Evolutionary conservation across 2,797 vertebrate species (phyloP).

Genomic region (Oreortyx pictus): DNA sequence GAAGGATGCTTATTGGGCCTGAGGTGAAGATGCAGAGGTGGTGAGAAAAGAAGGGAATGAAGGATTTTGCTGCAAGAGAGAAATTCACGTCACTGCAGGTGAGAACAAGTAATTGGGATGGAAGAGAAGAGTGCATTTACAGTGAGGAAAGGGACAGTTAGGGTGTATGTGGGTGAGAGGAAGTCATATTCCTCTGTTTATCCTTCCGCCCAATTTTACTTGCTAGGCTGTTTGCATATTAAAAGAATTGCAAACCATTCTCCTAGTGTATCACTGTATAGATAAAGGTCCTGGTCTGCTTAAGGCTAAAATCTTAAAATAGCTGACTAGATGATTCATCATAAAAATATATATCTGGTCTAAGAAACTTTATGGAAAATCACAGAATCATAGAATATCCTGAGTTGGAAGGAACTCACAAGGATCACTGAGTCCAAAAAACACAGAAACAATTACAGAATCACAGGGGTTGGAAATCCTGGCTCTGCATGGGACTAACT

Average conservation of each 20-base stretch:
- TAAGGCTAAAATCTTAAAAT: neutral
- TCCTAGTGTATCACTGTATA: neutral
- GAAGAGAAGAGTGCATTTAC: neutral
- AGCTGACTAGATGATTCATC: neutral
- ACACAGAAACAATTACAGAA: too few species aligned
- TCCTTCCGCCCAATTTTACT: too few species aligned
- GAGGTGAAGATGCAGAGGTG: neutral
- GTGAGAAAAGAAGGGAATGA: neutral
- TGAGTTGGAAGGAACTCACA: neutral
- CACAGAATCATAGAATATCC: neutral
- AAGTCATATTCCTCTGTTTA: too few species aligned
- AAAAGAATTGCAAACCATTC: neutral
- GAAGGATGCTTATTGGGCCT: neutral
- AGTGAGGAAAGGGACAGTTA: too few species aligned
- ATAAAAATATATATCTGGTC: neutral
- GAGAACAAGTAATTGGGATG: neutral
- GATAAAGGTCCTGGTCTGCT: neutral
- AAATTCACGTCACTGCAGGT: neutral
- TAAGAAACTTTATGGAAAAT: neutral
- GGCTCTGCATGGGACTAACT: neutral
- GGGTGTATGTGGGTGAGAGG: too few species aligned
- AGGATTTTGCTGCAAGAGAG: neutral
- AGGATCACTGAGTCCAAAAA: neutral
- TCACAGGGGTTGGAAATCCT: neutral
- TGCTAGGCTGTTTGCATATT: too few species aligned